Percentiles rank a stretch among this genome's conserved stretches.
Conservation (phyloP, 2,888 invertebrate genomes). For the Thecophora atra region DNA sequence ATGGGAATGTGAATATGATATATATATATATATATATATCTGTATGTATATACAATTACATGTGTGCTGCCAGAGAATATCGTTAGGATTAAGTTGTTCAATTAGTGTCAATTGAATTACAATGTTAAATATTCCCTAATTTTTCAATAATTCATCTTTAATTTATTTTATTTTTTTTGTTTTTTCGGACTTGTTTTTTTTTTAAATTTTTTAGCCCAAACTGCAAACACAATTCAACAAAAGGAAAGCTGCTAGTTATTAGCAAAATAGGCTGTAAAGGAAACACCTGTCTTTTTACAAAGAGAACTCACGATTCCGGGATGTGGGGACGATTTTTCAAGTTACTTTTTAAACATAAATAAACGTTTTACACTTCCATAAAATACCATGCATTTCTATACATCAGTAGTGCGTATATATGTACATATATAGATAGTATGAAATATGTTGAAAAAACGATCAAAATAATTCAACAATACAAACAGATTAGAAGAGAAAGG, state of each 20-base stretch:
- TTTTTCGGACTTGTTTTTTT: background rate
- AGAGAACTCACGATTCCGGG: background rate
- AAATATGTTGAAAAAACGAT: too few species aligned
- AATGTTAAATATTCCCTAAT: conserved; percentile 25
- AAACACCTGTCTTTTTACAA: background rate
- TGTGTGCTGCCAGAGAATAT: conserved; percentile 10
- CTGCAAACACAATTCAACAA: background rate
- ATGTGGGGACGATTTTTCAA: background rate
- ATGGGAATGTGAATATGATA: conserved; percentile 5
- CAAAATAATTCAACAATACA: too few species aligned
- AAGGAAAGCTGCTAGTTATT: background rate
- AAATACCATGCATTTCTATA: too few species aligned
- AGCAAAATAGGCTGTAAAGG: background rate
- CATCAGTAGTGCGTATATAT: too few species aligned
- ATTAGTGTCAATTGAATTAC: conserved; percentile 4
- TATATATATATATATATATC: conserved; percentile 16
- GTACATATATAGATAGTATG: too few species aligned
- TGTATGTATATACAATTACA: conserved; percentile 22
- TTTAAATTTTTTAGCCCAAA: background rate
- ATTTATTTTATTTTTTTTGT: background rate
- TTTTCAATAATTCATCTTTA: conserved; percentile 1
- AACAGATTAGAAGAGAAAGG: too few species aligned
- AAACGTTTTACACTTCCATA: too few species aligned
- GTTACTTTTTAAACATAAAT: too few species aligned
- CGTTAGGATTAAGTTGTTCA: background rate